Base-by-base conservation (phyloP, 2,888 invertebrate species). In the Ligdia adustata region DNA sequence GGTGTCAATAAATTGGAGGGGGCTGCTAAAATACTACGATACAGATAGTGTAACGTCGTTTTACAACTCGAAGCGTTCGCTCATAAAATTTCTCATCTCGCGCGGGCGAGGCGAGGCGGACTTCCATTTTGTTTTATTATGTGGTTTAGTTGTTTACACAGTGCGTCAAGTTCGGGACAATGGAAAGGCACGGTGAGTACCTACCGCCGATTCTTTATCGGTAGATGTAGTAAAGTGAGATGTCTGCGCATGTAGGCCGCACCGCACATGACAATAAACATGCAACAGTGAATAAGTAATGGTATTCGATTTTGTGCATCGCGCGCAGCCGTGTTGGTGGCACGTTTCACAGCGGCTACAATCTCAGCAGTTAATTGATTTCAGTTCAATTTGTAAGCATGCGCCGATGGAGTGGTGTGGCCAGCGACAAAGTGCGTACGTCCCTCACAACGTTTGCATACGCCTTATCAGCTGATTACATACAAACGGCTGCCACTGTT, bases 121-220 rank as follows among this genome's bases (percentile, higher is more conserved):
- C 89, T 83, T 87, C 90, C 90, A 90, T 90, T 90, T 90, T 89
- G 90, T 89, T 87, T 83, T 87, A 87, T 79, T 84, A 87, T 88
- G 86, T 80, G 85, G 81, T 79, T 81, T 73, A 70, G 77, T 85
- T 87, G 87, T 87, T 85, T 85, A 87, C 81, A 80, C 72, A 77
- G 82, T 78, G 81, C 74, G 67, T 77, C 70, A 75, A 69, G 67
- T 67, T 77, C 68, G 69, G 80, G 75, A 86, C 87, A 84, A 88
- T 88, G 87, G 86, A 82, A 82, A 85, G 75, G 79, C 71, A 82
- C 76, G 89, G 90, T 90, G 78, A 86, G 89, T 89, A 40, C 18
- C 32, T 69, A 6, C n/a, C 34, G 48, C 62, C 60, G 63, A 64
- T 58, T 61, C 64, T 50, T 34, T 40, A 39, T 33, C 37, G 22